Percentiles rank a stretch among this genome's conserved stretches.
phyloP scores from a whole-genome alignment of 2,797 vertebrate species.

The Danio choprae region DNA sequence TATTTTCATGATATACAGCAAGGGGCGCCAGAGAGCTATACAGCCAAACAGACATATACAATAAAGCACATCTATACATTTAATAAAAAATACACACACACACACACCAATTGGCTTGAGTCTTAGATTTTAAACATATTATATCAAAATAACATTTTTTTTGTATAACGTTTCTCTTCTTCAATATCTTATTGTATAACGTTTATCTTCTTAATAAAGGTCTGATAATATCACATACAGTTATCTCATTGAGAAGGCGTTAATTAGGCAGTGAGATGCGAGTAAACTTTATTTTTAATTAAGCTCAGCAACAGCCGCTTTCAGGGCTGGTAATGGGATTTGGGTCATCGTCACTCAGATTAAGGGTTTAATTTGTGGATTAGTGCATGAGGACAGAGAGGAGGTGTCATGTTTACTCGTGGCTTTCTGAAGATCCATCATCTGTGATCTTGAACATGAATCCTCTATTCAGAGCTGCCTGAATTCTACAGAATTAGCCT shows the following conservation, averaged over 20 bases:
- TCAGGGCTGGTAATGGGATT: conserved; percentile 31
- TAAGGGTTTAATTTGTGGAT: conserved; percentile 49
- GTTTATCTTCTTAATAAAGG: not conserved
- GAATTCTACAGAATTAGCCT: conserved; percentile 10
- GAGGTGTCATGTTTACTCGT: conserved; percentile 50
- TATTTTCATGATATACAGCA: not conserved
- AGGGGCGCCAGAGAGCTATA: conserved; percentile 35
- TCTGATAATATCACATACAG: not conserved
- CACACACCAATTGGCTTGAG: not conserved
- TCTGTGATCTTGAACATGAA: conserved; percentile 37
- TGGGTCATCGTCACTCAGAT: conserved; percentile 35
- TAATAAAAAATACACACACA: not conserved
- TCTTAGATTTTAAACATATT: not conserved
- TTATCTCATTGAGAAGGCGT: conserved; percentile 1
- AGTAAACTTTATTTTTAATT: conserved; percentile 41
- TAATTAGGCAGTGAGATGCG: conserved; percentile 10
- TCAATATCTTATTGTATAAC: too few species aligned
- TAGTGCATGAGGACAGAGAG: conserved; percentile 32
- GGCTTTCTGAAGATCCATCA: conserved; percentile 45
- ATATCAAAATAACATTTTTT: too few species aligned
- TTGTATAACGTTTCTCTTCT: too few species aligned
- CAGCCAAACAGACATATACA: not conserved
- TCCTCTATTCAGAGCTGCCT: conserved; percentile 9
- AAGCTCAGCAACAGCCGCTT: conserved; percentile 24
- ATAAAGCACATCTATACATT: not conserved